Evolutionary conservation across 2,113 vertebrate genomes (phyloP), one percentile per base, ranked within the genome.

Genomic region (Anhinga rufa): DNA sequence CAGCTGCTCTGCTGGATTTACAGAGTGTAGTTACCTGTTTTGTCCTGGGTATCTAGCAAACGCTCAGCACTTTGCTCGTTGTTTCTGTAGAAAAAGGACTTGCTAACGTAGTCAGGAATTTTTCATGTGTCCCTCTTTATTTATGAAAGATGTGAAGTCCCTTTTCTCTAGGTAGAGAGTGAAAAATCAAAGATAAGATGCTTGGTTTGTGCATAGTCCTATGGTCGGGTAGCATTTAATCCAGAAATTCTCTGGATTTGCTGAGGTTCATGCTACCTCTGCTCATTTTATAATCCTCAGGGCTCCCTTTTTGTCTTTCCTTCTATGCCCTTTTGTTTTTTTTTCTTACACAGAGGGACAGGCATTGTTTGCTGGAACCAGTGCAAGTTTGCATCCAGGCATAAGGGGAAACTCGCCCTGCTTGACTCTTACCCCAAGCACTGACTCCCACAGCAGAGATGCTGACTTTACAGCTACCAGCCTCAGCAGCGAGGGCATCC

Each of bases 351-450:
- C 18, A 29, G 29, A 58, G 19, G 54, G 29, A 17, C 2, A 26
- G 46, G 7, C 0, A 0, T 6, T 70, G 24, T 54, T 82, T 82
- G 48, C 52, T 75, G 57, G 44, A 58, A 38, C 11, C 21, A 17
- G 51, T 19, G 36, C 49, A 38, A 70, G 57, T 69, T 80, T 68
- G 10, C 49, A 48, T 57, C 9, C 4, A 36, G 48, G 16, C 38
- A 12, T 15, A 18, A 2, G 2, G 16, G 17, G 48, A 54, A 32
- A 18, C 26, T 51, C 0, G 0, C 9, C 19, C 25, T 0, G 1
- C 55, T 82, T 0, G 0, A 8, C 58, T 82, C 24, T 20, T 36
- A 34, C 9, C 18, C 17, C 19, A 22, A 61, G 28, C 36, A 13
- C 25, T 1, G 4, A 7, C 7, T 70, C 7, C 15, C 60, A 2